These are phyloP conservation scores for Phalanger gymnotis DNA, from an alignment of 2,797 vertebrate species.

Conservation along the genomic window DNA sequence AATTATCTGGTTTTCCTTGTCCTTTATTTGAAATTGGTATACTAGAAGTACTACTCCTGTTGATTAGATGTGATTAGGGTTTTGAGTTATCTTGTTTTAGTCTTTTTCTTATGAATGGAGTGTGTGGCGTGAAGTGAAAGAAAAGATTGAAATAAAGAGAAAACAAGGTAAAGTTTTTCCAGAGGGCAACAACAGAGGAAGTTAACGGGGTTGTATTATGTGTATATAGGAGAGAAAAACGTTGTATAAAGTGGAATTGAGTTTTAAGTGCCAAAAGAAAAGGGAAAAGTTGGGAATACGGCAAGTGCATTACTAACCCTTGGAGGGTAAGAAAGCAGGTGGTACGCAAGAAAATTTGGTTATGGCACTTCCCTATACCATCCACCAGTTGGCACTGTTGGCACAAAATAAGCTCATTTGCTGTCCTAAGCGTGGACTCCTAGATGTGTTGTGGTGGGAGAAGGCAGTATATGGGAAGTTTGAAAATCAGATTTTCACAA, in stretches of 20 bases:
- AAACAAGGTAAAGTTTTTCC: not conserved
- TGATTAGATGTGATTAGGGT: not conserved
- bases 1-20: not conserved
- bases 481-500: slow-evolving; percentile 33
- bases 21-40: not conserved
- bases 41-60: not conserved
- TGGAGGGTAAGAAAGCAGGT: not conserved
- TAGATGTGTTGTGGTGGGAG: slow-evolving; percentile 21
- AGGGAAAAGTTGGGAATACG: not conserved
- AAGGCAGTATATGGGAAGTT: not conserved
- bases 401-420: not conserved
- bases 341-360: not conserved
- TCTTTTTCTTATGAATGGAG: not conserved
- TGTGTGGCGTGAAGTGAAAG: not conserved
- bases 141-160: not conserved
- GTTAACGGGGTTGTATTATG: not conserved
- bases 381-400: not conserved
- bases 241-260: not conserved
- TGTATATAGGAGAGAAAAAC: not conserved
- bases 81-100: not conserved
- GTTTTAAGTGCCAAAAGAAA: not conserved
- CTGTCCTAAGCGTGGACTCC: not conserved
- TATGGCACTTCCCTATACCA: slow-evolving; percentile 3
- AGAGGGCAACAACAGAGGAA: not conserved
- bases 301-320: not conserved